phyloP scores from a whole-genome alignment of 1,140 invertebrate species.

The Heterodera carotae region DNA sequence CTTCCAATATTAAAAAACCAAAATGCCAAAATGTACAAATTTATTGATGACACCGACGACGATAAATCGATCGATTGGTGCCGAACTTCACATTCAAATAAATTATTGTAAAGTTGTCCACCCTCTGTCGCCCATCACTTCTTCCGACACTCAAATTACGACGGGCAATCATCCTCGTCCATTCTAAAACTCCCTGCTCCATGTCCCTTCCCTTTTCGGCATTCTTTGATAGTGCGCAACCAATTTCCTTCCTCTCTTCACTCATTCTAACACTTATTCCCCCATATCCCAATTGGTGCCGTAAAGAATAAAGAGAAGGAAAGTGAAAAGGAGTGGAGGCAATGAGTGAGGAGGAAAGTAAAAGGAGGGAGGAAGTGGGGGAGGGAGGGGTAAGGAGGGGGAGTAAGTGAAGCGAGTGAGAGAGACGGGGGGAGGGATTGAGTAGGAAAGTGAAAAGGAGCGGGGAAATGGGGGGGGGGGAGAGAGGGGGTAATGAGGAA shows the following conservation, averaged over 20 bases:
- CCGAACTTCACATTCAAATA: neutral
- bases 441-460: too few relatives aligned
- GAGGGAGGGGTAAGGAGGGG: neutral
- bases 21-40: neutral
- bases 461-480: too few relatives aligned
- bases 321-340: neutral
- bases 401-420: neutral
- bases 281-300: constrained; percentile 12
- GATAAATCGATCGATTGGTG: neutral
- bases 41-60: too few relatives aligned
- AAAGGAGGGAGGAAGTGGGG: neutral
- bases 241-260: neutral
- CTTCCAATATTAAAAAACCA: neutral
- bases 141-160: too few relatives aligned
- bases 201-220: neutral
- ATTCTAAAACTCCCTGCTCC: neutral
- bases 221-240: constrained; percentile 11
- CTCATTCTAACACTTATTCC: neutral
- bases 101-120: constrained; percentile 1
- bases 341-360: neutral
- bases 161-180: too few relatives aligned
- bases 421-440: neutral
- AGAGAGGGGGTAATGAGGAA: too few relatives aligned
- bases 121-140: neutral
- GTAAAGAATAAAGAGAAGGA: neutral